Percentiles rank a stretch among this genome's conserved stretches.
Conservation (phyloP, 2,888 invertebrate genomes). For the Tricholauxania praeusta region DNA sequence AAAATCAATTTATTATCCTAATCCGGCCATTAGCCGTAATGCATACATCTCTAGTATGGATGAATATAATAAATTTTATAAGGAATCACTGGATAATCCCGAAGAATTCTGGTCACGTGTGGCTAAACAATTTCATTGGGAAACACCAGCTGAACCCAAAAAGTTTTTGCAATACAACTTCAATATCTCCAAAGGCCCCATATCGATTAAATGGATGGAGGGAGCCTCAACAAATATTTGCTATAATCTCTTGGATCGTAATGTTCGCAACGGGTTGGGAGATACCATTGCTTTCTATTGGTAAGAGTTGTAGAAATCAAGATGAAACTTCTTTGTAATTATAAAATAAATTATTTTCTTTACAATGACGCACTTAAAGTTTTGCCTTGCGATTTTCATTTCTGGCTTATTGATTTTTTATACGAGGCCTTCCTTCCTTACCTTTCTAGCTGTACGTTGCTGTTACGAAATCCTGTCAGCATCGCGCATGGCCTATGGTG, state of each 20-base stretch:
- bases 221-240: constrained; percentile 95
- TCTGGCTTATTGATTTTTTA: constrained; percentile 39
- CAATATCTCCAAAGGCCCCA: constrained; percentile 86
- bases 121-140: constrained; percentile 95
- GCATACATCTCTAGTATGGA: constrained; percentile 78
- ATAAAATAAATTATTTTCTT: not conserved
- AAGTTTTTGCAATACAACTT: constrained; percentile 93
- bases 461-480: constrained; percentile 35
- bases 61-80: constrained; percentile 86
- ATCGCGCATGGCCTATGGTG: constrained; percentile 27
- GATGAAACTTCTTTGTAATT: not conserved
- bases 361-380: constrained; percentile 37
- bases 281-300: constrained; percentile 95
- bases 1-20: constrained; percentile 73
- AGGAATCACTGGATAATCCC: constrained; percentile 88
- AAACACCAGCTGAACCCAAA: constrained; percentile 78
- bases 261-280: constrained; percentile 88
- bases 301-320: constrained; percentile 72
- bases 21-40: constrained; percentile 71
- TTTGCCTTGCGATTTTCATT: constrained; percentile 10
- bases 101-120: constrained; percentile 94
- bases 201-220: constrained; percentile 95
- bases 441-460: not conserved
- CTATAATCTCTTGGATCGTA: constrained; percentile 94
- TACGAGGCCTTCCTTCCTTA: constrained; percentile 34